Base-by-base conservation (phyloP, 2,888 invertebrate species). In the Drosophila quinaria region DNA sequence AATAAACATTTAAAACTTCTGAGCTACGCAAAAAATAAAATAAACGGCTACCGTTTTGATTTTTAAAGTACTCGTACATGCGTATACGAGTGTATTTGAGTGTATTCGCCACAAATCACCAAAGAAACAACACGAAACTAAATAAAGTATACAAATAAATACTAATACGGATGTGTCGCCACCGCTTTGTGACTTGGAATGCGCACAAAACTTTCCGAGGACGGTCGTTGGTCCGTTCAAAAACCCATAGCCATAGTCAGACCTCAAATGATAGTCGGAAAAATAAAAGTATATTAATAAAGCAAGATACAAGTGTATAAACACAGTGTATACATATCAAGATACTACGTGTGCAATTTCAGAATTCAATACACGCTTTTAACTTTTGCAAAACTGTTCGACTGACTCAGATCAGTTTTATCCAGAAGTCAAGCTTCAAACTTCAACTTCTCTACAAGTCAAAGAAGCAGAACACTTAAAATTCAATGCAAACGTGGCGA, bases 171-270 rank as follows among this genome's bases (percentile, higher is more conserved):
- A 89, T 85, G 59, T 85, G 75, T 74, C 66, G 66, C 64, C 56
- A 59, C 46, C 49, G 44, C 49, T 46, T 61, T 25, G 39, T 33
- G 37, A 47, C 37, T 47, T 58, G 75, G 72, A 72, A 78, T 78
- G 68, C 54, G 42, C 65, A 74, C 49, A 66, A 63, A 65, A 63
- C 42, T 62, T 60, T 58, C 70, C 86, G 88, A 86, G 86, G 86
- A 89, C 90, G 86, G 90, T 86, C 86, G 73, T 88, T 86, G 85
- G 86, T 74, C 88, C 69, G 70, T 67, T 31, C 47, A 17, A 60
- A 60, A 39, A 42, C 49, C 59, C 35, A 15, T 17, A 39, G 8
- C 39, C 22, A 44, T 13, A 44, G 44, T 5, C 47, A 50, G 50
- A 56, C 39, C 60, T 29, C 22, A 60, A 62, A 39, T 39, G 42